Conservation (phyloP, 2,113 vertebrate genomes). For the Hemiprocne comata region DNA sequence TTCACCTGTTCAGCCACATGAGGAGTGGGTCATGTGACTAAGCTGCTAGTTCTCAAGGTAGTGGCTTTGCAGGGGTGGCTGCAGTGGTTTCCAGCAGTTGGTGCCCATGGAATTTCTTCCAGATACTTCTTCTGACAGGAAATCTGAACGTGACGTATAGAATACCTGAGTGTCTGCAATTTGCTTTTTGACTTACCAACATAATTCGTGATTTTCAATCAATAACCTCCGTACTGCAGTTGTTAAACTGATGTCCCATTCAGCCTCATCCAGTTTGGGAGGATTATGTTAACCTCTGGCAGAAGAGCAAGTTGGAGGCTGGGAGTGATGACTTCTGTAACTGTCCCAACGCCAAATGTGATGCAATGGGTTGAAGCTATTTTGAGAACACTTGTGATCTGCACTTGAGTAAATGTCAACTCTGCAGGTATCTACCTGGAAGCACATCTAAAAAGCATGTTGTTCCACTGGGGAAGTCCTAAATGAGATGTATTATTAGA, state of each 20-base stretch:
- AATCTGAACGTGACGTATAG: background rate
- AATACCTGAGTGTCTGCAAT: background rate
- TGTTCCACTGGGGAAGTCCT: background rate
- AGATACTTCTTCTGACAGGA: background rate
- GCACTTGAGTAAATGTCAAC: background rate
- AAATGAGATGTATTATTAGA: background rate
- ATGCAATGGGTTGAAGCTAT: background rate
- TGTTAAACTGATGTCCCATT: accelerated
- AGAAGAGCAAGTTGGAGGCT: background rate
- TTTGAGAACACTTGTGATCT: background rate
- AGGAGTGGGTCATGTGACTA: background rate
- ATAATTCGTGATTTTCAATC: background rate
- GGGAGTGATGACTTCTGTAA: background rate
- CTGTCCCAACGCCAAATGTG: background rate
- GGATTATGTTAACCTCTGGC: background rate
- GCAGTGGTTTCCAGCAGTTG: background rate
- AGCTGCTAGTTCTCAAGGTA: background rate
- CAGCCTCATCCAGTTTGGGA: background rate
- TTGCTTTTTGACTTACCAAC: background rate
- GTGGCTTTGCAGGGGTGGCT: background rate
- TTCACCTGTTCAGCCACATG: background rate
- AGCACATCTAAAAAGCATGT: background rate
- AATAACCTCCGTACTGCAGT: background rate
- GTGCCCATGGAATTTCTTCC: background rate
- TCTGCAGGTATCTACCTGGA: background rate